These are phyloP conservation scores for Gastrophysa polygoni DNA, from an alignment of 2,888 invertebrate genomes.

Conservation along the genomic window DNA sequence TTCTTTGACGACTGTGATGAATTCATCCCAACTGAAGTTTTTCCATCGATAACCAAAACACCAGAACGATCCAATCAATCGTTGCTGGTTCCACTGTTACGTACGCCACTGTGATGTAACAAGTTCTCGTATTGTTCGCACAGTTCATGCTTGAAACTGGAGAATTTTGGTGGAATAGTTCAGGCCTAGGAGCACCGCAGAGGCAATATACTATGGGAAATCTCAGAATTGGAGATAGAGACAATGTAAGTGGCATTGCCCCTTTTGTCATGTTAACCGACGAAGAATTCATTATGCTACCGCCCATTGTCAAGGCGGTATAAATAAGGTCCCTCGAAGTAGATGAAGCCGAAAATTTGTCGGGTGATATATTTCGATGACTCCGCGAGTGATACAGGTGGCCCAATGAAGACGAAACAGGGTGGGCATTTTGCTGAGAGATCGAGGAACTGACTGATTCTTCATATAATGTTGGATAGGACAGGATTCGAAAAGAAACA, in stretches of 20 bases:
- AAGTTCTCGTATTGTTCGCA: slow-evolving; percentile 11
- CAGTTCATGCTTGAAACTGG: slow-evolving; percentile 11
- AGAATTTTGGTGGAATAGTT: slow-evolving; percentile 22
- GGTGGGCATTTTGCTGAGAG: too few species aligned
- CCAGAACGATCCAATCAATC: background rate
- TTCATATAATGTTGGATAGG: too few species aligned
- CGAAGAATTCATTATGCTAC: slow-evolving; percentile 15
- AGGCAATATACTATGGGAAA: slow-evolving; percentile 22
- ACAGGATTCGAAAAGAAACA: too few species aligned
- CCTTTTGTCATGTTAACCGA: slow-evolving; percentile 21
- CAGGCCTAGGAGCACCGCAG: slow-evolving; percentile 12
- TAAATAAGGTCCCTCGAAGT: background rate
- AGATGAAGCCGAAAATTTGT: too few species aligned
- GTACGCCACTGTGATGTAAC: slow-evolving; percentile 1
- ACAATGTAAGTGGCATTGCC: slow-evolving; percentile 17
- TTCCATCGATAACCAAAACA: too few species aligned
- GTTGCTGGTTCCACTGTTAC: background rate
- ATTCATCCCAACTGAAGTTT: too few species aligned
- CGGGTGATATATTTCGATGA: too few species aligned
- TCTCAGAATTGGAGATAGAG: slow-evolving; percentile 21
- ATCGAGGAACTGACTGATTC: too few species aligned
- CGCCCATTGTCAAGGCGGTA: slow-evolving; percentile 4
- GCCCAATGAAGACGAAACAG: too few species aligned
- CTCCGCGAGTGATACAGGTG: too few species aligned
- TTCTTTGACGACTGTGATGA: too few species aligned